Evolutionary conservation across 2,888 invertebrate genomes (phyloP), one percentile per base, ranked within the genome.

Genomic region (Drosophila koepferae): DNA sequence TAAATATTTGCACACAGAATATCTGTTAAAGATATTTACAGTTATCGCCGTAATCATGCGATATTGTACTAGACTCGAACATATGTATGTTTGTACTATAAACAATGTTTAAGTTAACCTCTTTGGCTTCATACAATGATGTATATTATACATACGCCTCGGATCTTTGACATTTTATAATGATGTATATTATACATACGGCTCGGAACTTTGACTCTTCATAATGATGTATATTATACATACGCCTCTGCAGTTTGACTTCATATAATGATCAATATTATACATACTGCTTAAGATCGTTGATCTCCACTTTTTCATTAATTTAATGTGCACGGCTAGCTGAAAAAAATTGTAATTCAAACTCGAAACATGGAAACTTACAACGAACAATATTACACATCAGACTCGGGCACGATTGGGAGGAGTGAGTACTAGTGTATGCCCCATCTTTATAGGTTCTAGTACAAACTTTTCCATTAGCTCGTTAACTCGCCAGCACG

Each of bases 381-480:
- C 82, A 81, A 68, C 55, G 65, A 60, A 74, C 75, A 79, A 74
- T 64, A 67, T 70, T 67, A 70, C 71, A 65, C 56, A 55, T 62
- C 69, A 69, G 43, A 34, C 64, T 44, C 60, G 60, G 49, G 14
- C 38, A 56, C 20, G 38, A 44, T 34, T 55, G 44, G 53, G 53
- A 53, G 51, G 62, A 71, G 40, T 59, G n/a, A 48, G 41, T 59
- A 31, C 12, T 41, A 16, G 28, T 48, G 40, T 60, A 38, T 64
- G 66, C 63, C 59, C 49, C 58, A 66, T 71, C 41, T 73, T 68
- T 65, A 75, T 72, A 68, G 62, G 67, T 77, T 79, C 68, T 71
- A 77, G 75, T 81, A 74, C 64, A 83, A 90, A 87, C 75, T 88
- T 87, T 87, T 87, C 87, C 87, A 87, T 87, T 90, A 87, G 86